phyloP scores from a whole-genome alignment of 2,113 vertebrate genomes.

The Neomonachus schauinslandi region DNA sequence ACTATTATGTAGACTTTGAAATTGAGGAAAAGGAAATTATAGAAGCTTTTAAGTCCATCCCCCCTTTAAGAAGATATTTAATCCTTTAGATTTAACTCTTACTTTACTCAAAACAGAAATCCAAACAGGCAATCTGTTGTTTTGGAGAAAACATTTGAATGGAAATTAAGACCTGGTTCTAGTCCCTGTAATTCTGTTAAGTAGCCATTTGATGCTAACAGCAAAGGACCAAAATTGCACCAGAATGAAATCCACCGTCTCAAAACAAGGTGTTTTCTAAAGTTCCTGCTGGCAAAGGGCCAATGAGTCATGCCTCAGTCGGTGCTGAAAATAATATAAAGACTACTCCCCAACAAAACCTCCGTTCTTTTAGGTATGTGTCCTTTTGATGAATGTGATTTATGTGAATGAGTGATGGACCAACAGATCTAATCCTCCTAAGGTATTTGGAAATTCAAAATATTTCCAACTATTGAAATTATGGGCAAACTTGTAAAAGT shows the following conservation, averaged over 20 bases:
- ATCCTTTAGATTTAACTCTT: background rate
- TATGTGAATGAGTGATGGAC: background rate
- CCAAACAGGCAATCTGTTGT: background rate
- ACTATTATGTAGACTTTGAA: constrained; percentile 6
- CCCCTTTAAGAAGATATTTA: background rate
- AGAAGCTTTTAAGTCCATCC: background rate
- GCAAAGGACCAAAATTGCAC: background rate
- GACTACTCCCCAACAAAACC: background rate
- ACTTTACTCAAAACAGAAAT: constrained; percentile 20
- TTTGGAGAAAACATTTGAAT: background rate
- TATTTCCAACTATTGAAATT: background rate
- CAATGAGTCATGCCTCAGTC: background rate
- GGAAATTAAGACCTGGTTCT: background rate
- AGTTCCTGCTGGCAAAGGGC: background rate
- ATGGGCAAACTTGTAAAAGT: background rate
- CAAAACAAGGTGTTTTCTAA: background rate
- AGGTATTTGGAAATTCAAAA: constrained; percentile 9
- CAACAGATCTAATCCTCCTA: constrained; percentile 1
- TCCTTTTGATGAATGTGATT: background rate
- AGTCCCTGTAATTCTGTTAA: background rate
- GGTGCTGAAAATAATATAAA: background rate
- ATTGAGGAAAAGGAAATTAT: background rate
- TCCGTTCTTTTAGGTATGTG: background rate
- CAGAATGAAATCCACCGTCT: background rate
- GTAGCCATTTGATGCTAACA: background rate